A percentile compares a stretch with the other conserved stretches of the same genome.
phyloP scores from a whole-genome alignment of 2,888 invertebrate genomes.

The Ophraella communa region DNA sequence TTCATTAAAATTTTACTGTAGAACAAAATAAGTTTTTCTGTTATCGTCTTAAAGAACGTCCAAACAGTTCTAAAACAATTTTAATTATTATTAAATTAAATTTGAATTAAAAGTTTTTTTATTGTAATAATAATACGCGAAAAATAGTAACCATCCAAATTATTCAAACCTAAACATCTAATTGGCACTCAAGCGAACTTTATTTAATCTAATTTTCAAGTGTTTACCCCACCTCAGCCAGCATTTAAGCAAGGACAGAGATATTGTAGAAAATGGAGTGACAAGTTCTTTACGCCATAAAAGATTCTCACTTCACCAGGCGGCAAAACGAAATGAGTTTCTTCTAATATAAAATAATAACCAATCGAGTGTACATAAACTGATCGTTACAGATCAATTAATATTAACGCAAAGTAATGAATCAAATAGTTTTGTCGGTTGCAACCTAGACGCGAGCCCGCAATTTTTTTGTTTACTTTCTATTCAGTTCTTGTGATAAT shows the following conservation, averaged over 20 bases:
- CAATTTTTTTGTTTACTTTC: constrained; percentile 6
- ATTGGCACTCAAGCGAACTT: constrained; percentile 29
- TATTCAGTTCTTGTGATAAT: constrained; percentile 9
- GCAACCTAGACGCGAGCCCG: background rate
- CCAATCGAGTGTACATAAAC: background rate
- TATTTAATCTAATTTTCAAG: constrained; percentile 37
- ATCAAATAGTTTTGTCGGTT: background rate
- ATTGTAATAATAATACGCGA: background rate
- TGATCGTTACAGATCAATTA: constrained; percentile 1
- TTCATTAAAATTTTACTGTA: too few relatives aligned
- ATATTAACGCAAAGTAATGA: background rate
- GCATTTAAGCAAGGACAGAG: constrained; percentile 31
- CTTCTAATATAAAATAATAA: background rate
- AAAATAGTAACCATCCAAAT: background rate
- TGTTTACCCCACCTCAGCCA: constrained; percentile 29
- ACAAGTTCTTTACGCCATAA: constrained; percentile 30
- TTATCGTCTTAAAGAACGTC: too few relatives aligned
- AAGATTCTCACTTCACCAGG: constrained; percentile 7
- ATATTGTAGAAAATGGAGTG: constrained; percentile 34
- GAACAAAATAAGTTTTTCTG: too few relatives aligned
- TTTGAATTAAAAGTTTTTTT: too few relatives aligned
- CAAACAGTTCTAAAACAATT: too few relatives aligned
- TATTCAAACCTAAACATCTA: constrained; percentile 13
- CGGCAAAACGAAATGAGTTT: constrained; percentile 5
- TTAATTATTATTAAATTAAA: too few relatives aligned